Conservation (phyloP, 2,888 invertebrate genomes). For the Zaprionus obscuricornis region DNA sequence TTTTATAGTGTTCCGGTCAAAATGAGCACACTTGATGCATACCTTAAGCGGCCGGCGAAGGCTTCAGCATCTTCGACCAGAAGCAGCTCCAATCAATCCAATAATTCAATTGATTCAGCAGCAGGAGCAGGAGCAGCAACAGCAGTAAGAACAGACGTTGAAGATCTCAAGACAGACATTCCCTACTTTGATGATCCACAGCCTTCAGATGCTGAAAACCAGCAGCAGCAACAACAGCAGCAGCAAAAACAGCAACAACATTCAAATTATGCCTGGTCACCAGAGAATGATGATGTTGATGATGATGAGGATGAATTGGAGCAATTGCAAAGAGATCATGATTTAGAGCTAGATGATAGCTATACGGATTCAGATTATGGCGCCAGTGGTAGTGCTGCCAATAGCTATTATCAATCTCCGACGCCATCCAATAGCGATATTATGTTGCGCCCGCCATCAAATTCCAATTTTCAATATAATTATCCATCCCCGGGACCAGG, state of each 20-base stretch:
- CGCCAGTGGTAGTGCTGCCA: conserved; percentile 38
- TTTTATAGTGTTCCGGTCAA: conserved; percentile 34
- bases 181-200: conserved; percentile 64
- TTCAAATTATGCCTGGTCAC: conserved; percentile 29
- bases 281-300: conserved; percentile 29
- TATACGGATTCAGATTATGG: conserved; percentile 68
- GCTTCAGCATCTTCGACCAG: conserved; percentile 30
- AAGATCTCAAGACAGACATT: conserved; percentile 75
- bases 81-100: conserved; percentile 12
- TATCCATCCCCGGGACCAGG: conserved; percentile 50
- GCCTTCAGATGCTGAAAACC: conserved; percentile 6
- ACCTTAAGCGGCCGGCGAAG: conserved; percentile 45
- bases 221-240: conserved; percentile 3
- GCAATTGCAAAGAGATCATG: conserved; percentile 11
- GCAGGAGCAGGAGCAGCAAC: no score
- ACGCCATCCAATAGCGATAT: conserved; percentile 62
- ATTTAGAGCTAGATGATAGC: conserved; percentile 53
- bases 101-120: no score
- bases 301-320: conserved; percentile 22
- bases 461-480: conserved; percentile 72
- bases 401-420: conserved; percentile 53
- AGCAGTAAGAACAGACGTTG: conserved; percentile 45
- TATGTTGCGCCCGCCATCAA: conserved; percentile 72
- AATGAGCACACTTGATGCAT: conserved; percentile 56
- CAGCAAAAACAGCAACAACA: conserved; percentile 10